These are phyloP conservation scores for Coelopa frigida DNA, from an alignment of 1,140 invertebrate genomes.

Conservation along the genomic window DNA sequence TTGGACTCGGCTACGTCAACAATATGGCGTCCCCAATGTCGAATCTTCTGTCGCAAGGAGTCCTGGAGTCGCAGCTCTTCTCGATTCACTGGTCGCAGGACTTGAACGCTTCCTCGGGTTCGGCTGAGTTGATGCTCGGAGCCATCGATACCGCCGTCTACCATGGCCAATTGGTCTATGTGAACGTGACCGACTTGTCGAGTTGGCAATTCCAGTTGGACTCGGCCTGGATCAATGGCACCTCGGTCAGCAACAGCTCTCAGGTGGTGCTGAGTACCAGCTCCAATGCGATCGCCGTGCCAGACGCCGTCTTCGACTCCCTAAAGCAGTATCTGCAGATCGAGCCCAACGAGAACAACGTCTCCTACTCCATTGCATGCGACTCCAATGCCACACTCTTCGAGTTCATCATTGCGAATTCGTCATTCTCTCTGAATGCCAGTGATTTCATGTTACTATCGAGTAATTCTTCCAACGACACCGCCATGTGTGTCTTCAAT, in stretches of 20 bases:
- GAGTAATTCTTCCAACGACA: neutral
- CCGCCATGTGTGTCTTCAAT: constrained; percentile 19
- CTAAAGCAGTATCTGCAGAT: constrained; percentile 7
- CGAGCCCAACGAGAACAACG: neutral
- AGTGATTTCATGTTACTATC: constrained; percentile 23
- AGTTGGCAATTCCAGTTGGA: constrained; percentile 44
- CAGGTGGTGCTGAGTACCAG: constrained; percentile 71
- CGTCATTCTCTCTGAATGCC: constrained; percentile 18
- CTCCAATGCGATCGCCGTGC: constrained; percentile 66
- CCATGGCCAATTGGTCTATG: constrained; percentile 28
- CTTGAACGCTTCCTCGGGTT: constrained; percentile 45
- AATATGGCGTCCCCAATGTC: constrained; percentile 92
- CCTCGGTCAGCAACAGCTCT: constrained; percentile 46
- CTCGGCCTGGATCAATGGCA: constrained; percentile 17
- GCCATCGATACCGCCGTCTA: constrained; percentile 29
- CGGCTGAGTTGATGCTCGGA: constrained; percentile 37
- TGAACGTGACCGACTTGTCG: constrained; percentile 31
- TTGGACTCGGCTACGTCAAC: constrained; percentile 80
- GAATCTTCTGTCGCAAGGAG: constrained; percentile 80
- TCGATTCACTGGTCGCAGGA: constrained; percentile 81
- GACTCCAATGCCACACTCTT: constrained; percentile 13
- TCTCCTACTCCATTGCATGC: constrained; percentile 3
- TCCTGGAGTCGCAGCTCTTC: constrained; percentile 74
- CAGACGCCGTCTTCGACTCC: constrained; percentile 25
- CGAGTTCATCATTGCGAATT: constrained; percentile 23